Base-by-base conservation (phyloP, 2,797 vertebrate species). In the Scolopax bukidnonensis region DNA sequence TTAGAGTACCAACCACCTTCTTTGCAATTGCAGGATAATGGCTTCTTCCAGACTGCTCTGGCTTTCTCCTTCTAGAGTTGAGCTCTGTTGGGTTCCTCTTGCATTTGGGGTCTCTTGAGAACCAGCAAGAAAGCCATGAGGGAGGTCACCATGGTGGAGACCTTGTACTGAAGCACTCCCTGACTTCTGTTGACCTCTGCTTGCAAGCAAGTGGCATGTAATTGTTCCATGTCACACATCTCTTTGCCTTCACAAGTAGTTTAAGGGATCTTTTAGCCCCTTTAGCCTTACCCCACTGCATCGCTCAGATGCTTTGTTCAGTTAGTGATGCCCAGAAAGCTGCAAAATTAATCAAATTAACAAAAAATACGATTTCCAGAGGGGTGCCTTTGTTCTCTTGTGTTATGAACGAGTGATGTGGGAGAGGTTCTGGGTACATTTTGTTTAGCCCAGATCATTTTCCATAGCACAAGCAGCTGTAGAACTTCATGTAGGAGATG, bases 1-100 rank as follows among this genome's bases (percentile, higher is more conserved):
- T 93, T 87, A 90, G 60, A 59, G 32, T 36, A 84, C 79, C 75
- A 94, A 47, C 32, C 21, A 41, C 61, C 25, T 63, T 54, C 68
- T 84, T 76, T 73, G 54, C 54, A 51, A 9, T 9, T 57, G n/a
- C 21, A 51, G 45, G 19, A 4, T 59, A 64, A 57, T 17, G 54
- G 48, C 32, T 74, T 93, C 0, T 0, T 65, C 67, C 32, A 17
- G 16, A 3, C 30, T 82, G 45, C 36, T 82, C 28, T 32, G 60
- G 33, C 45, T 85, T 90, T 77, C 28, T 54, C 5, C 59, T 28
- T 87, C 32, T 27, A 41, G 20, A 41, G 20, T 13, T 0, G 0
- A 70, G 10, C 21, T 89, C 53, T 75, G 6, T 25, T 4, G 1
- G 10, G 12, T 56, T 89, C n/a, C 8, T 79, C 23, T 60, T 64